Evolutionary conservation across 2,888 invertebrate genomes (phyloP).

Genomic region (Halocaridina rubra): DNA sequence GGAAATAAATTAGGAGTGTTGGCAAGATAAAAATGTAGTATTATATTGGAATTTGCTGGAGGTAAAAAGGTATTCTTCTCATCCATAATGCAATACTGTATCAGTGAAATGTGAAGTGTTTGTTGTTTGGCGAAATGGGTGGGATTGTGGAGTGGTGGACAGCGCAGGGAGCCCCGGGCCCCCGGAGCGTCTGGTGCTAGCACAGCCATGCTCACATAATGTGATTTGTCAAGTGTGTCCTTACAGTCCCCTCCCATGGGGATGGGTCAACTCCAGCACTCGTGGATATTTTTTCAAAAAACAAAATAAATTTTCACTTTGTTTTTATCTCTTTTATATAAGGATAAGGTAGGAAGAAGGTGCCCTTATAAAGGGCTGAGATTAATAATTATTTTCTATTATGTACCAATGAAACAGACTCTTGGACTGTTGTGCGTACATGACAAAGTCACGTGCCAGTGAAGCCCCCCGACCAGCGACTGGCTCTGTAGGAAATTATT

Average conservation of each 20-base stretch:
- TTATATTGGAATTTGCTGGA: background rate
- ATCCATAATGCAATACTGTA: no score
- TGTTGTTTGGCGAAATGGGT: conserved; percentile 34
- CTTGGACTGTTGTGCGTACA: conserved; percentile 60
- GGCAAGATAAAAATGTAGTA: background rate
- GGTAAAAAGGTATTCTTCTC: background rate
- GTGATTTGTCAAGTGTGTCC: conserved; percentile 63
- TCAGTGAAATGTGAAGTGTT: conserved; percentile 19
- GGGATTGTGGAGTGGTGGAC: conserved; percentile 30
- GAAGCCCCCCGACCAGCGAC: conserved; percentile 60
- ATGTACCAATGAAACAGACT: conserved; percentile 59
- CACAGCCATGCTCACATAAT: conserved; percentile 63
- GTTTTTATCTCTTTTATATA: conserved; percentile 62
- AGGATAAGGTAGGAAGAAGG: conserved; percentile 58
- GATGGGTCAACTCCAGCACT: conserved; percentile 62
- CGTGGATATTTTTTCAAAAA: conserved; percentile 62
- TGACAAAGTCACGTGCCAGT: conserved; percentile 62
- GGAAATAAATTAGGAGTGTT: background rate
- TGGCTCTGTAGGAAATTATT: conserved; percentile 32
- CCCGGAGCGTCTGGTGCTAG: conserved; percentile 63
- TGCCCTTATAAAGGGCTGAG: conserved; percentile 60
- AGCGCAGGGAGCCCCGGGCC: conserved; percentile 43
- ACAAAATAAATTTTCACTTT: conserved; percentile 60
- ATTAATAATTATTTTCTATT: conserved; percentile 59
- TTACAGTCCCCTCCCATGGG: conserved; percentile 59